Percentiles rank a stretch among this genome's conserved stretches.
These are phyloP conservation scores for Lycaena phlaeas DNA, from an alignment of 2,888 invertebrate genomes.

Conservation along the genomic window DNA sequence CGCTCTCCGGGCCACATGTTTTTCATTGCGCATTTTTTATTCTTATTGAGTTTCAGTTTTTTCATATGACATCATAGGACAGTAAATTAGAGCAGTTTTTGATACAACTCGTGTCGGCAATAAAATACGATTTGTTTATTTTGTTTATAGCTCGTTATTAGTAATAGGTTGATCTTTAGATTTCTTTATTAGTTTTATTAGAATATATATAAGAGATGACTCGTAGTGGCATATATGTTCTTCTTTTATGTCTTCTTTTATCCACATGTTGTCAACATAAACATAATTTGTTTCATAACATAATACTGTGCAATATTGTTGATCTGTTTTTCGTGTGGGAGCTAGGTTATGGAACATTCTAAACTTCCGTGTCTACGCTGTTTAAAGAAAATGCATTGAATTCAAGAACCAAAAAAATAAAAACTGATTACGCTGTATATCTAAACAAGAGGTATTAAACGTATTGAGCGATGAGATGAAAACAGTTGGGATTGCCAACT, in stretches of 20 bases:
- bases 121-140: constrained; percentile 57
- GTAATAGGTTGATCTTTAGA: constrained; percentile 17
- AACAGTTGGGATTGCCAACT: no score
- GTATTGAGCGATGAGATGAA: no score
- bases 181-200: constrained; percentile 1
- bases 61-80: constrained; percentile 44
- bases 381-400: no score
- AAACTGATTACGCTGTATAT: no score
- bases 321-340: no score
- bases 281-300: no score
- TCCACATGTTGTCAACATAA: no score
- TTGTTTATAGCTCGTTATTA: constrained; percentile 30
- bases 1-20: constrained; percentile 59
- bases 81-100: constrained; percentile 60
- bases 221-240: not conserved
- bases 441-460: no score
- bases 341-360: no score
- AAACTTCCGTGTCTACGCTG: no score
- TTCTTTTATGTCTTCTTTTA: not conserved
- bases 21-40: constrained; percentile 56
- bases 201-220: not conserved
- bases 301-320: no score
- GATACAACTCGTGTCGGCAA: constrained; percentile 49
- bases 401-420: no score
- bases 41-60: constrained; percentile 38